Conservation (phyloP, 92 coral and sea anemone genomes). For the Plumapathes pennacea region DNA sequence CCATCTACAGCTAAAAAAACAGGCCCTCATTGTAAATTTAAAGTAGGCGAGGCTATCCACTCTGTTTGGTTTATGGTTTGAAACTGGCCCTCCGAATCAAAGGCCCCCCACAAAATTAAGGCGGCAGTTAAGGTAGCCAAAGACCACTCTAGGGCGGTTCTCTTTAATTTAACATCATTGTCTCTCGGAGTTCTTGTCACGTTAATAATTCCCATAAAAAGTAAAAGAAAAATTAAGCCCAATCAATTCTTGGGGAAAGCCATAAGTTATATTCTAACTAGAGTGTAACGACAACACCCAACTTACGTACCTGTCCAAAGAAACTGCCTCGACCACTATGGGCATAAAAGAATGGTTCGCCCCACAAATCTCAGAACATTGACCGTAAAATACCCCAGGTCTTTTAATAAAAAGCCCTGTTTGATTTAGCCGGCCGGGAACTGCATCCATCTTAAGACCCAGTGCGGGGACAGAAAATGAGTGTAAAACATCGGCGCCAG, state of each 20-base stretch:
- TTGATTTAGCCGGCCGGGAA: constrained; percentile 84
- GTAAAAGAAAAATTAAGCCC: constrained; percentile 69
- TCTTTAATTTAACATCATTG: constrained; percentile 63
- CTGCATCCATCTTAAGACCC: constrained; percentile 81
- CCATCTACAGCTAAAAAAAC: constrained; percentile 80
- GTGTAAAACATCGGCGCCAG: constrained; percentile 84
- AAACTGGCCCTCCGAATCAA: constrained; percentile 79
- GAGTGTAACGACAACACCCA: constrained; percentile 44
- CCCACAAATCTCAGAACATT: constrained; percentile 86
- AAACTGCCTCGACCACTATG: constrained; percentile 71
- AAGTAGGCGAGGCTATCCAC: constrained; percentile 71
- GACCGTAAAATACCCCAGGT: constrained; percentile 84
- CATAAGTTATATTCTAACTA: no score
- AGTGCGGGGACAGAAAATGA: constrained; percentile 82
- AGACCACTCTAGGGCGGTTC: constrained; percentile 79
- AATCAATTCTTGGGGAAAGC: constrained; percentile 61
- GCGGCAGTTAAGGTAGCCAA: constrained; percentile 76
- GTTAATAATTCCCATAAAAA: constrained; percentile 68
- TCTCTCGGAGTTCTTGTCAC: constrained; percentile 71
- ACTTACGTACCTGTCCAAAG: constrained; percentile 49
- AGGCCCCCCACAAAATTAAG: constrained; percentile 75
- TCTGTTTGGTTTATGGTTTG: constrained; percentile 68
- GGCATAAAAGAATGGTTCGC: constrained; percentile 87
- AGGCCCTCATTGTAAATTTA: constrained; percentile 75
- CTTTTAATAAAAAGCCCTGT: constrained; percentile 67